A percentile compares a stretch with the other conserved stretches of the same genome.
Conservation (phyloP, 2,797 vertebrate genomes). For the Chromis chromis region DNA sequence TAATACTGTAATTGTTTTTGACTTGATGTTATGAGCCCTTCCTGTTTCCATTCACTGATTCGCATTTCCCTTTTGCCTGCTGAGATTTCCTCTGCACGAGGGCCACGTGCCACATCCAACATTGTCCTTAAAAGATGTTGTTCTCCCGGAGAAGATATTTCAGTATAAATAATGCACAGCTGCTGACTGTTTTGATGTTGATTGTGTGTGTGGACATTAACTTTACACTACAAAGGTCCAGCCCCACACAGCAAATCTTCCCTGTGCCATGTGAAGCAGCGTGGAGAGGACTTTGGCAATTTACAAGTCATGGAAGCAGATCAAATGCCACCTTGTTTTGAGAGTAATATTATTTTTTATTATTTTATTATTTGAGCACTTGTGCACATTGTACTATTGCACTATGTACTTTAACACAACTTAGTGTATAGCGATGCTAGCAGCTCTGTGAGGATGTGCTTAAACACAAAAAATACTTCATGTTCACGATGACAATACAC, state of each 20-base stretch:
- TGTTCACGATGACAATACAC: no score
- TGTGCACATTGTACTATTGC: not conserved
- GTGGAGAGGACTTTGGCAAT: not conserved
- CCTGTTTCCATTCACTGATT: slow-evolving; percentile 72
- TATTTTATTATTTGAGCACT: no score
- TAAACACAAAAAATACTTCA: no score
- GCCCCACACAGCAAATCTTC: not conserved
- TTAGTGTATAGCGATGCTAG: not conserved
- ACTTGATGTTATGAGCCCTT: slow-evolving; percentile 52
- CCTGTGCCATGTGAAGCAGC: not conserved
- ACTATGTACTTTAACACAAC: not conserved
- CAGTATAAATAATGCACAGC: not conserved
- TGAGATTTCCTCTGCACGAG: slow-evolving; percentile 67
- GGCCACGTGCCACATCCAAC: slow-evolving; percentile 39
- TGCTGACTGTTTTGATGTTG: slow-evolving; percentile 6
- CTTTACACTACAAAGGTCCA: not conserved
- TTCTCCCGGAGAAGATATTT: slow-evolving; percentile 15
- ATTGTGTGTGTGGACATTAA: no score
- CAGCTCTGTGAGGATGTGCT: not conserved
- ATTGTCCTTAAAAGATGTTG: slow-evolving; percentile 56
- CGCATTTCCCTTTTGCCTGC: slow-evolving; percentile 75
- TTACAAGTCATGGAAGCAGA: not conserved
- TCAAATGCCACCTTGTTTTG: not conserved
- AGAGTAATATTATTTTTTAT: not conserved
- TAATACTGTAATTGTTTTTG: slow-evolving; percentile 20